Conservation (phyloP, 1,140 invertebrate genomes). For the Radopholus similis region DNA sequence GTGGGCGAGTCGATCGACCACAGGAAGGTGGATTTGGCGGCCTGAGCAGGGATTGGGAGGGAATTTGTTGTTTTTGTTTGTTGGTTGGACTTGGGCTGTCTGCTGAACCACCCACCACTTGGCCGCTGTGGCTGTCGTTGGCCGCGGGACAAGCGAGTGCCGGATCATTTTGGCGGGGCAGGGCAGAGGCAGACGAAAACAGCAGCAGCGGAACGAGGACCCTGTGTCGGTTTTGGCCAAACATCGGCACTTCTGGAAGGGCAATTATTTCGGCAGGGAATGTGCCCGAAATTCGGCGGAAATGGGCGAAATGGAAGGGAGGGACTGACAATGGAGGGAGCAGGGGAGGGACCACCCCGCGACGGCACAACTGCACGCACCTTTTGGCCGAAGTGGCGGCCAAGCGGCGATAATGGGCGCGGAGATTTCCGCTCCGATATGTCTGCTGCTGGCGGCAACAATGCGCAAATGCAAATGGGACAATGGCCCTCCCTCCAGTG, state of each 20-base stretch:
- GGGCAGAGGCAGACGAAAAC: background rate
- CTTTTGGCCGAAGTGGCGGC: background rate
- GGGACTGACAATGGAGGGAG: no score
- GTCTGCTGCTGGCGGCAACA: background rate
- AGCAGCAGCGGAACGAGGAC: background rate
- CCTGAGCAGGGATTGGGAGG: slow-evolving; percentile 6
- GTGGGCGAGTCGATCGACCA: slow-evolving; percentile 28
- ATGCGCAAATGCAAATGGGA: background rate
- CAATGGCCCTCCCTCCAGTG: no score
- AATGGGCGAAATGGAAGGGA: no score
- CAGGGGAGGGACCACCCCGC: no score
- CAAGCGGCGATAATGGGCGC: background rate
- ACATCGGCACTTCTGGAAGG: background rate
- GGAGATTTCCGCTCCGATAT: no score
- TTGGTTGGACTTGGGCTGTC: no score
- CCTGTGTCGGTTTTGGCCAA: background rate
- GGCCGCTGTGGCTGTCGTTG: no score
- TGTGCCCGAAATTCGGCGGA: background rate
- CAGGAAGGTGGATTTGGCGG: slow-evolving; percentile 18
- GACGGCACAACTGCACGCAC: background rate
- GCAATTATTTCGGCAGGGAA: slow-evolving; percentile 7
- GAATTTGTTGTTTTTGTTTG: no score
- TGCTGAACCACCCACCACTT: no score
- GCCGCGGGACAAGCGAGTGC: no score
- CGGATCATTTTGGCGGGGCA: background rate